phyloP scores from a whole-genome alignment of 2,113 vertebrate genomes.

The Sarotherodon lohbergeri region DNA sequence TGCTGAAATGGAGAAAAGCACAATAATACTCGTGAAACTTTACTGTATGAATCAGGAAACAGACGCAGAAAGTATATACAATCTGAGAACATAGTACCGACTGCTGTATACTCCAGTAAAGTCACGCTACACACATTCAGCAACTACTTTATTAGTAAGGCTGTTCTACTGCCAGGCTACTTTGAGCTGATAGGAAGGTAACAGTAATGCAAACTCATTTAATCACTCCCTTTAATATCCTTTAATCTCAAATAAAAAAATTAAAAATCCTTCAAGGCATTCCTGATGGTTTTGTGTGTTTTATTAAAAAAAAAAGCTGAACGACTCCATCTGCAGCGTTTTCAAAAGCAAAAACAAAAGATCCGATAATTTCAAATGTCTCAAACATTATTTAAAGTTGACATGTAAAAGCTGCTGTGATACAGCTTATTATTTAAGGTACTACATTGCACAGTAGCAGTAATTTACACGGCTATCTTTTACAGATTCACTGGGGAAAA shows the following conservation, averaged over 20 bases:
- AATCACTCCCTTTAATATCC: neutral
- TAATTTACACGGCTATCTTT: neutral
- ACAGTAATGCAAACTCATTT: neutral
- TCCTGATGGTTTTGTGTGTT: neutral
- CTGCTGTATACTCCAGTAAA: neutral
- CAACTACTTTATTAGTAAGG: neutral
- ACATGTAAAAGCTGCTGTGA: neutral
- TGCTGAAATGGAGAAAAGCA: neutral
- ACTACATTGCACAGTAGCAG: neutral
- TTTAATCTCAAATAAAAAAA: neutral
- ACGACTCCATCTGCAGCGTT: neutral
- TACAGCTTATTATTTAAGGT: neutral
- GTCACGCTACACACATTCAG: neutral
- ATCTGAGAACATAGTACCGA: neutral
- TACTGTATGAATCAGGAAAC: neutral
- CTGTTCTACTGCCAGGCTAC: neutral
- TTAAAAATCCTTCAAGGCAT: neutral
- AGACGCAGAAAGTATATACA: neutral
- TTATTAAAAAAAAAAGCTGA: fast-evolving
- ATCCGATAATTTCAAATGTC: neutral
- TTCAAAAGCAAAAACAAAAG: neutral
- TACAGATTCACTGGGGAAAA: neutral
- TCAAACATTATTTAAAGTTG: neutral
- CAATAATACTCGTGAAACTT: neutral
- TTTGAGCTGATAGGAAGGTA: neutral